phyloP scores from a whole-genome alignment of 2,888 invertebrate species.

The Thymelicus acteon region DNA sequence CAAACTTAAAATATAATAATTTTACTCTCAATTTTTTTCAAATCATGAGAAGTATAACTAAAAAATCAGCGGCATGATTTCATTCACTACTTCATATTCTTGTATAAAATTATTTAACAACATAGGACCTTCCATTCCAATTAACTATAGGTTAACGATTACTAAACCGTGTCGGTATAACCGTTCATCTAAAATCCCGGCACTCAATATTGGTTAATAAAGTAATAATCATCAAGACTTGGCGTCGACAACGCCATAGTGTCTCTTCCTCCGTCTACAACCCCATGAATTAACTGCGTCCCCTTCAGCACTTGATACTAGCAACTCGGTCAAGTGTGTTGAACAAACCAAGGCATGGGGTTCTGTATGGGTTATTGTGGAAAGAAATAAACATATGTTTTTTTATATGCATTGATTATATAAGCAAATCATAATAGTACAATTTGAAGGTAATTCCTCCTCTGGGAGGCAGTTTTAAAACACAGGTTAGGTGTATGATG shows the following conservation, averaged over 20 bases:
- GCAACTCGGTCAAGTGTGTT: constrained; percentile 21
- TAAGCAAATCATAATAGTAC: too few species aligned
- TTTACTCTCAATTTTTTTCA: too few species aligned
- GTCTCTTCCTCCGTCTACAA: constrained; percentile 40
- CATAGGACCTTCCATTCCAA: too few species aligned
- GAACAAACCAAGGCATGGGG: background rate
- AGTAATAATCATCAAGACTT: constrained; percentile 82
- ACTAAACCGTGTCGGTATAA: constrained; percentile 40
- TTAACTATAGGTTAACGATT: background rate
- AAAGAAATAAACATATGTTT: background rate
- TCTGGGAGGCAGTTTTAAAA: too few species aligned
- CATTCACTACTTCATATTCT: too few species aligned
- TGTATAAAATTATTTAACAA: too few species aligned
- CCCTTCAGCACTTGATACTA: constrained; percentile 26
- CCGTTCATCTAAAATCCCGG: constrained; percentile 50
- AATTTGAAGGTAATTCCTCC: too few species aligned
- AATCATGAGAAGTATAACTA: too few species aligned
- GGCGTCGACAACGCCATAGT: constrained; percentile 62
- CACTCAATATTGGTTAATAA: constrained; percentile 84
- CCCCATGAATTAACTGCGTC: constrained; percentile 36
- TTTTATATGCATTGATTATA: too few species aligned
- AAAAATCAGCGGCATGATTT: too few species aligned
- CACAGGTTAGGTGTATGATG: too few species aligned
- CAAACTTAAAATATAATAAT: too few species aligned
- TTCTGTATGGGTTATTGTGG: background rate